Evolutionary conservation across 1,140 invertebrate genomes (phyloP), one percentile per base, ranked within the genome.

Genomic region (Solenopsis fugax): DNA sequence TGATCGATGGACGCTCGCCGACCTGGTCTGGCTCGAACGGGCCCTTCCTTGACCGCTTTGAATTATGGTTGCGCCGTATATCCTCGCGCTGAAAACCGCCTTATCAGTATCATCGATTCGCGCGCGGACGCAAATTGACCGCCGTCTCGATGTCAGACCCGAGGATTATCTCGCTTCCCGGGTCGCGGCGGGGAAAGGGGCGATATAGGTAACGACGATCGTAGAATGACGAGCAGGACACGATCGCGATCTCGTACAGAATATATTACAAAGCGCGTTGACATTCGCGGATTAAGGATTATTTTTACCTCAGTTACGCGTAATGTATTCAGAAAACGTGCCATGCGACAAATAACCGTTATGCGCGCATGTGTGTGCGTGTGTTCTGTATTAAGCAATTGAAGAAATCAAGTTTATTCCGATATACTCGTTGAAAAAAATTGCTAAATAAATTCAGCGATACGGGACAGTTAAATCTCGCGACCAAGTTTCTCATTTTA

Each of bases 101-200:
- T 90, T 89, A 90, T 90, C 89, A n/a, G 77, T 76, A 58, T 34
- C 56, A 90, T 89, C 85, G 86, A 34, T 87, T 87, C 62, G 82
- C 45, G 58, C 12, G 54, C 86, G 88, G 37, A 69, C 80, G 67
- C 76, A 75, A 90, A 90, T 90, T 81, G 62, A 72, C 73, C 60
- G 18, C 73, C 52, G 18, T 75, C 64, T 52, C 50, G 54, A 50
- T 75, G 60, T 78, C 41, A 52, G 24, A 56, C 24, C 41, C 16
- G 12, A 4, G n/a, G 21, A 80, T 54, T 29, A 58, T 71, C 45
- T 50, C 3, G 29, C 67, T 67, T 48, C 7, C 24, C 64, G 45
- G 21, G 48, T 41, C 45, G 77, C 13, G 41, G 12, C 52, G 13
- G 7, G n/a, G 45, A 16, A 50, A 60, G 9, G 41, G 48, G 37